phyloP scores from a whole-genome alignment of 2,113 vertebrate genomes.

The Mellivora capensis region DNA sequence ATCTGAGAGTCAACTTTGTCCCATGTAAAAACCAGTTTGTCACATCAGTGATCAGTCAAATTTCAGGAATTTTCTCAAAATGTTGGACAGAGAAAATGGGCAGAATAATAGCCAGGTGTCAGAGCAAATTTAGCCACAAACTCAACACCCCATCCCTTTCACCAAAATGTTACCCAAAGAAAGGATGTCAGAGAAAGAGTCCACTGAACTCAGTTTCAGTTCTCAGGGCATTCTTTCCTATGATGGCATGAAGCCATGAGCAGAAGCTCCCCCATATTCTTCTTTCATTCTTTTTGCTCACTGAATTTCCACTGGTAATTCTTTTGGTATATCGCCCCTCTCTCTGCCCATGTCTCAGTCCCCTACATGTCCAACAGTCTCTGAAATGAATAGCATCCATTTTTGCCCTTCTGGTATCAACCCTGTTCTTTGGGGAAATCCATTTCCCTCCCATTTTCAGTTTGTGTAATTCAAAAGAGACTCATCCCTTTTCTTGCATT shows the following conservation, averaged over 20 bases:
- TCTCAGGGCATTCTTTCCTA: background rate
- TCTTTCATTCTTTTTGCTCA: background rate
- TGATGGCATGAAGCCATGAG: background rate
- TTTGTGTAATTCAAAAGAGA: background rate
- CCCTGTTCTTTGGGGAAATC: background rate
- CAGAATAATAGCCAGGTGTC: background rate
- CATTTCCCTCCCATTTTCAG: background rate
- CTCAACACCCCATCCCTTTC: no score
- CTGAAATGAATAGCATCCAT: background rate
- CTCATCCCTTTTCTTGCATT: no score
- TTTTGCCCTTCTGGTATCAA: background rate
- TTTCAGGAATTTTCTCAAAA: background rate
- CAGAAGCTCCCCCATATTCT: background rate
- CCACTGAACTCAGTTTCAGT: accelerated
- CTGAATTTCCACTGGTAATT: background rate
- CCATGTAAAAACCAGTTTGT: background rate
- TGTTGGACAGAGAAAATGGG: background rate
- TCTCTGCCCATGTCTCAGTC: background rate
- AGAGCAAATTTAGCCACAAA: background rate
- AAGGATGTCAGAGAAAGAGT: no score
- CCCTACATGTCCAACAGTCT: background rate
- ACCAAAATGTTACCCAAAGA: background rate
- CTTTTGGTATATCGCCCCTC: background rate
- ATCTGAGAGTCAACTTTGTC: background rate
- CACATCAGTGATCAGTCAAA: background rate